Percentiles rank a stretch among this genome's conserved stretches.
These are phyloP conservation scores for Ceratosolen solmsi DNA, from an alignment of 1,140 invertebrate genomes.

Conservation along the genomic window DNA sequence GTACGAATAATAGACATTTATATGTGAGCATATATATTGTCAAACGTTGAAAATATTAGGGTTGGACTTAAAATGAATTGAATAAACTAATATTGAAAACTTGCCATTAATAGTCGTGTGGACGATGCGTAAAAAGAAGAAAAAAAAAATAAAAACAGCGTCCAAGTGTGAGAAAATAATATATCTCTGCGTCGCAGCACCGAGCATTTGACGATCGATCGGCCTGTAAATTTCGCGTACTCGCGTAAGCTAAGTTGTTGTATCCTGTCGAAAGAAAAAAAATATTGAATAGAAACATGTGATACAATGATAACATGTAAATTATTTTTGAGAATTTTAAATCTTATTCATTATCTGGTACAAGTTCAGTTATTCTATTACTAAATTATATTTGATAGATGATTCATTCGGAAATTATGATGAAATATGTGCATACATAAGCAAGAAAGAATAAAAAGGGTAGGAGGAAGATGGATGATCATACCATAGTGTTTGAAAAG, in stretches of 20 bases:
- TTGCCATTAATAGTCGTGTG: background rate
- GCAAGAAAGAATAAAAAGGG: background rate
- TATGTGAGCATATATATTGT: background rate
- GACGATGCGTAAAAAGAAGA: background rate
- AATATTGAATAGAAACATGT: constrained; percentile 20
- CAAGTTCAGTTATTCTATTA: background rate
- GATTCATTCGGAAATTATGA: no score
- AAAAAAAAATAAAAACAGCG: background rate
- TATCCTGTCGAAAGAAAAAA: constrained; percentile 43
- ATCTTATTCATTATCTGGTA: background rate
- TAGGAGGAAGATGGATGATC: no score
- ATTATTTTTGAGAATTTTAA: constrained; percentile 23
- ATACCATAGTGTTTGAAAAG: background rate
- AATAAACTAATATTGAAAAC: background rate
- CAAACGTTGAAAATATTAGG: background rate
- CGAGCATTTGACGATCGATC: constrained; percentile 33
- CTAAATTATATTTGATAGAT: no score
- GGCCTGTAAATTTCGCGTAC: constrained; percentile 50
- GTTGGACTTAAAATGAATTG: background rate
- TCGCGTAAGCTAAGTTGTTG: constrained; percentile 28
- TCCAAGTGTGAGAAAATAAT: background rate
- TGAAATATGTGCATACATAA: no score
- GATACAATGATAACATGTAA: constrained; percentile 22
- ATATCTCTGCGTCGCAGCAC: constrained; percentile 2
- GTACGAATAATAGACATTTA: background rate